Percentiles rank a stretch among this genome's conserved stretches.
These are phyloP conservation scores for Anthrax anthrax DNA, from an alignment of 2,888 invertebrate genomes.

Conservation along the genomic window DNA sequence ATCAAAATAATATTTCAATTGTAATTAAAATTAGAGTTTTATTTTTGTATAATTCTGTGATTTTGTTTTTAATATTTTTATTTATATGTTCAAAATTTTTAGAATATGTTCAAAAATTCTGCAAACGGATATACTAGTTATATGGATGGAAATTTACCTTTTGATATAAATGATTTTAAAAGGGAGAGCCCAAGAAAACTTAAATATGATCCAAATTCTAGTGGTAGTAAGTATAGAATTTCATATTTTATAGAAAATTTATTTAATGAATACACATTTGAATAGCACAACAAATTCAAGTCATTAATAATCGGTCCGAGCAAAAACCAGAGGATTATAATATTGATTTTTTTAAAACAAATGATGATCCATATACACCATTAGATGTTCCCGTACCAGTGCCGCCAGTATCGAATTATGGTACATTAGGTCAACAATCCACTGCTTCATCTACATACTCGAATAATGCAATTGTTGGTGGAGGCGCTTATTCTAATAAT, in stretches of 20 bases:
- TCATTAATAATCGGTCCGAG: slow-evolving; percentile 41
- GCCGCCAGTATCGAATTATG: slow-evolving; percentile 21
- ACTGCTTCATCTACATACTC: slow-evolving; percentile 10
- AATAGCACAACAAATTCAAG: slow-evolving; percentile 40
- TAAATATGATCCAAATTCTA: slow-evolving; percentile 3
- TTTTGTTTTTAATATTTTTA: background rate
- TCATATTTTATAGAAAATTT: slow-evolving; percentile 1
- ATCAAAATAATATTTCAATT: slow-evolving; percentile 18
- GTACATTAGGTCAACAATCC: slow-evolving; percentile 18
- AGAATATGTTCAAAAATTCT: slow-evolving; percentile 26
- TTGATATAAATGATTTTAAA: slow-evolving; percentile 38
- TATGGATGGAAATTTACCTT: slow-evolving; percentile 47
- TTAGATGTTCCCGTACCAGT: slow-evolving; percentile 18
- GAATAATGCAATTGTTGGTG: slow-evolving; percentile 8
- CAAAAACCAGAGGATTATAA: slow-evolving; percentile 36
- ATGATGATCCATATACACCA: slow-evolving; percentile 17
- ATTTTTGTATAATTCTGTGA: background rate
- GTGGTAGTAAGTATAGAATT: slow-evolving; percentile 7
- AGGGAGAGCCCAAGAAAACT: slow-evolving; percentile 17
- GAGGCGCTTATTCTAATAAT: too few species aligned
- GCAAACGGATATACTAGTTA: slow-evolving; percentile 48
- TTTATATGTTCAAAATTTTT: background rate
- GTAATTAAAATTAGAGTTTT: too few species aligned
- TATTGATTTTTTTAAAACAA: slow-evolving; percentile 29
- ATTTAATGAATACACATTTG: background rate